A percentile compares a stretch with the other conserved stretches of the same genome.
phyloP scores from a whole-genome alignment of 2,113 vertebrate species.

The Oxygymnocypris stewartii region DNA sequence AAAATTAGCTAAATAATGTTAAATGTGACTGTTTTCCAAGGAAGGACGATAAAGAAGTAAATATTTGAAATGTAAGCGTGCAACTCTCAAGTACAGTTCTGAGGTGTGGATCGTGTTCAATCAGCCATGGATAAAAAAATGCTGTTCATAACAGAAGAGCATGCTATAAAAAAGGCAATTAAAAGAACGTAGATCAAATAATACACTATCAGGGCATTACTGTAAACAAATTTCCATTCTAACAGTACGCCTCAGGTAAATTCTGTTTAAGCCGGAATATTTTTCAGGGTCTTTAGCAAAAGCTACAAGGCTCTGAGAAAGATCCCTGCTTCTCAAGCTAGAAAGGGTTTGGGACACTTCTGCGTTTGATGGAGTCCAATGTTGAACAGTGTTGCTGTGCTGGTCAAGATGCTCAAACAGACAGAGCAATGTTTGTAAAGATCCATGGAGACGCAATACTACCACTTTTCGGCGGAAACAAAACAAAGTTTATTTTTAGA shows the following conservation, averaged over 20 bases:
- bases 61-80: neutral
- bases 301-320: neutral
- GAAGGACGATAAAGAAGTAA: neutral
- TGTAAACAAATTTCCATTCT: neutral
- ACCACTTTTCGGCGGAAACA: neutral
- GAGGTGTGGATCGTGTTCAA: neutral
- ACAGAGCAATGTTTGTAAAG: neutral
- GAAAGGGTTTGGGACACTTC: neutral
- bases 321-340: neutral
- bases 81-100: neutral
- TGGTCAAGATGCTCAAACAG: neutral
- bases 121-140: neutral
- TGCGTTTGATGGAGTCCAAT: neutral
- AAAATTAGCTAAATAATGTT: neutral
- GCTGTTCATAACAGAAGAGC: neutral
- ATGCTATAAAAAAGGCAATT: neutral
- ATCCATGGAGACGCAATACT: neutral
- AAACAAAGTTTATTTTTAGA: neutral
- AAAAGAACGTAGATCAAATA: neutral
- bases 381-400: neutral
- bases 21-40: slow-evolving; percentile 6
- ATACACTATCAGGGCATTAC: neutral
- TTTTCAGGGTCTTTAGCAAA: neutral
- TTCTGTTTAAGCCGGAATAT: neutral
- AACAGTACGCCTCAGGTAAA: neutral